Percentiles rank a stretch among this genome's conserved stretches.
phyloP scores from a whole-genome alignment of 2,888 invertebrate species.

The Petrolisthes manimaculis region DNA sequence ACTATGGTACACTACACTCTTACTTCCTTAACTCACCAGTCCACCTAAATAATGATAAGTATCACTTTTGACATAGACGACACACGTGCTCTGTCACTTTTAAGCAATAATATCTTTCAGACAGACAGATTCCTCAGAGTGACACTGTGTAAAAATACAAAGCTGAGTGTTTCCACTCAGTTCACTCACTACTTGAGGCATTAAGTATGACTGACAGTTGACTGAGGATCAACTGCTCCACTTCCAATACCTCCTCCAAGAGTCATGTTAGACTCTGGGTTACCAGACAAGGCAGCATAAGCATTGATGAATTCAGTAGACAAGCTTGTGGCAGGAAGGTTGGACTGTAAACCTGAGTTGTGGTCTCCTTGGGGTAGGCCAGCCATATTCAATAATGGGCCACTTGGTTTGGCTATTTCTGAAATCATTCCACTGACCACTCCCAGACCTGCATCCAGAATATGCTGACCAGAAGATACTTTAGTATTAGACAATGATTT shows the following conservation, averaged over 20 bases:
- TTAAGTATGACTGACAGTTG: constrained; percentile 16
- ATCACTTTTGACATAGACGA: background rate
- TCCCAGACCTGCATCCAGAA: constrained; percentile 10
- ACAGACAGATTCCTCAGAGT: no score
- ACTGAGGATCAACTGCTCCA: background rate
- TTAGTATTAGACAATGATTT: background rate
- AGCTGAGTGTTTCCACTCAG: background rate
- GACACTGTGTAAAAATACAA: no score
- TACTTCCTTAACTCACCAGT: background rate
- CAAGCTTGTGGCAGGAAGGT: constrained; percentile 4
- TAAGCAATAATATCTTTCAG: no score
- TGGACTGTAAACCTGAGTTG: constrained; percentile 1
- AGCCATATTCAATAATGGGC: background rate
- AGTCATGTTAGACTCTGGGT: background rate
- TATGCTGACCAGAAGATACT: constrained; percentile 10
- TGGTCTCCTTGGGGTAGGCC: background rate
- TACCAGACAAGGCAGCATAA: constrained; percentile 11
- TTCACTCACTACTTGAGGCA: background rate
- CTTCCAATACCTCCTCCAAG: background rate
- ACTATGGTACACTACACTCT: constrained; percentile 21
- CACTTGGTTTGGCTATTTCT: constrained; percentile 27
- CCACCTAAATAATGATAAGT: background rate
- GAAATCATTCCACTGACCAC: constrained; percentile 28
- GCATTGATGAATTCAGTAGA: constrained; percentile 34
- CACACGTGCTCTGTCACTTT: no score